Conservation (phyloP, 2,113 vertebrate genomes). For the Lampris incognitus region DNA sequence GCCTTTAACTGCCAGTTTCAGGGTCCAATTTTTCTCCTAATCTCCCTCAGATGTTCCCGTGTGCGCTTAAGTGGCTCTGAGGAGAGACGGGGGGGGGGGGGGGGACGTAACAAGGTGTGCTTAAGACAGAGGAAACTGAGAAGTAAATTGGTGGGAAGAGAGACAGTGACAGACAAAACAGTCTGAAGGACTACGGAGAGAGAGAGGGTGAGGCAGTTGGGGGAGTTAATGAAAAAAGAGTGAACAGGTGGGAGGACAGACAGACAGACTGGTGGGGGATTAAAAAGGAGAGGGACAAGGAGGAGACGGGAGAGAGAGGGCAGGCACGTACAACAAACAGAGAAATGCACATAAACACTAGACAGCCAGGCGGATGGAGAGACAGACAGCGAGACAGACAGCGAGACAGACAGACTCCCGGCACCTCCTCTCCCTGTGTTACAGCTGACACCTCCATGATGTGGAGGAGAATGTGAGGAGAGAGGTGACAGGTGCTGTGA, state of each 20-base stretch:
- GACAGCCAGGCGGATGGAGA: slow-evolving; percentile 26
- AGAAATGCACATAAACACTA: slow-evolving; percentile 23
- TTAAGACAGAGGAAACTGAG: slow-evolving; percentile 71
- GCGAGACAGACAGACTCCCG: not conserved
- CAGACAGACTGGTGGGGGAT: slow-evolving; percentile 51
- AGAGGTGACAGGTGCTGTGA: slow-evolving; percentile 77
- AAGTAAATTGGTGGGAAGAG: slow-evolving; percentile 76
- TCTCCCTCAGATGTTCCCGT: slow-evolving; percentile 78
- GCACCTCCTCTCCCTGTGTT: slow-evolving; percentile 13
- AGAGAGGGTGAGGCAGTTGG: slow-evolving; percentile 63
- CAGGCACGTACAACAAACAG: slow-evolving; percentile 41
- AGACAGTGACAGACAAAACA: slow-evolving; percentile 72
- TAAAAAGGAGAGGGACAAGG: slow-evolving; percentile 37
- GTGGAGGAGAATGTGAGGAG: slow-evolving; percentile 40
- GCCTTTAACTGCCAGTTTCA: slow-evolving; percentile 75
- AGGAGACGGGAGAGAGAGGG: slow-evolving; percentile 45
- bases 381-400: slow-evolving; percentile 31
- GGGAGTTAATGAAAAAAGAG: slow-evolving; percentile 63
- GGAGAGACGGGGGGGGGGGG: slow-evolving; percentile 29
- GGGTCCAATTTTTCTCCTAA: slow-evolving; percentile 78
- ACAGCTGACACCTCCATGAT: slow-evolving; percentile 34
- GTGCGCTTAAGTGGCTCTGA: slow-evolving; percentile 80
- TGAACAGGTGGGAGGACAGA: slow-evolving; percentile 75
- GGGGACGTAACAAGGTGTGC: slow-evolving; percentile 77
- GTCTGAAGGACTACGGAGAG: slow-evolving; percentile 61